Percentiles rank a stretch among this genome's conserved stretches.
Evolutionary conservation across 2,888 invertebrate species (phyloP).

Genomic region (Drosophila melanosoma): DNA sequence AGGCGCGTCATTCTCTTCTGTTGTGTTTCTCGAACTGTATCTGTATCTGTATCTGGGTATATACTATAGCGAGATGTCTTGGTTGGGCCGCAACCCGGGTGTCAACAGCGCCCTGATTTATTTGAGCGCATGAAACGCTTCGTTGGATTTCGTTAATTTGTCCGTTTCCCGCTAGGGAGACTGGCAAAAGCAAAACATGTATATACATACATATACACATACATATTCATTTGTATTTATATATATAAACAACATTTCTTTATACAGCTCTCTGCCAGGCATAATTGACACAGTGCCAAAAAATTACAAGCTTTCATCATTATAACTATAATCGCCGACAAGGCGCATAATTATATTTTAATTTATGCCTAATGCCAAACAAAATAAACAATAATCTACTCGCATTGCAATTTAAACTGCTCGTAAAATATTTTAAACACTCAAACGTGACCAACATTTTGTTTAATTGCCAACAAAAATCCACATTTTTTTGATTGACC

Average conservation of each 20-base stretch:
- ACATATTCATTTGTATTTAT: background rate
- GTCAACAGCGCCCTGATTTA: conserved; percentile 85
- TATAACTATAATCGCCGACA: conserved; percentile 65
- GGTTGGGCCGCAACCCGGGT: conserved; percentile 70
- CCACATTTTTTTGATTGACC: conserved; percentile 35
- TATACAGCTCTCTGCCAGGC: conserved; percentile 37
- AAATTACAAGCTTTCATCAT: conserved; percentile 64
- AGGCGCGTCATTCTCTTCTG: conserved; percentile 35
- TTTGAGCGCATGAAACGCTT: conserved; percentile 84
- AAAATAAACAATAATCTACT: conserved; percentile 39
- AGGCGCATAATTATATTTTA: conserved; percentile 78
- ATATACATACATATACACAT: background rate
- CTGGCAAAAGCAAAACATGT: conserved; percentile 26
- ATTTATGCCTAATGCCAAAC: conserved; percentile 59
- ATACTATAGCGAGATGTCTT: conserved; percentile 23
- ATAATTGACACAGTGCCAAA: conserved; percentile 47
- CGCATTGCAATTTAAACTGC: conserved; percentile 49
- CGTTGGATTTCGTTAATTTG: conserved; percentile 84
- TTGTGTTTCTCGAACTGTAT: conserved; percentile 18
- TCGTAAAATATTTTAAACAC: conserved; percentile 70
- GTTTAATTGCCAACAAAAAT: conserved; percentile 44
- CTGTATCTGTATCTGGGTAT: conserved; percentile 27
- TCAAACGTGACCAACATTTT: conserved; percentile 64
- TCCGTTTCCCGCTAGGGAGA: conserved; percentile 74
- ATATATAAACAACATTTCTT: conserved; percentile 22